These are phyloP conservation scores for Mastomys coucha DNA, from an alignment of 2,113 vertebrate genomes.

Conservation along the genomic window DNA sequence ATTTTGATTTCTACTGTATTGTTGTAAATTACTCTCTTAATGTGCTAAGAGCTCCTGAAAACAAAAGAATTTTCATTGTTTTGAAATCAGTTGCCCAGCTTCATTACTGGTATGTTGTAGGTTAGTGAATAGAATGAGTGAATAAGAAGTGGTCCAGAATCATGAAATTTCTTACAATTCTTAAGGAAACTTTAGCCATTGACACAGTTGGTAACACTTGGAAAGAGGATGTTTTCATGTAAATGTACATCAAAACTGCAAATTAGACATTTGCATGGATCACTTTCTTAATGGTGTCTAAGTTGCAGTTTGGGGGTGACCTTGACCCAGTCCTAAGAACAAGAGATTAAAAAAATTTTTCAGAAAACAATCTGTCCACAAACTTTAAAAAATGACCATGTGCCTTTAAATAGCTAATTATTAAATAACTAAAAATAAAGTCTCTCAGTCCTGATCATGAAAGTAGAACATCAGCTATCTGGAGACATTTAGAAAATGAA, in stretches of 20 bases:
- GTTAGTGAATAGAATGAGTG: conserved; percentile 12
- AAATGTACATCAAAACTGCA: conserved; percentile 26
- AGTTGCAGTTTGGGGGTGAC: neutral
- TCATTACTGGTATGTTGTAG: neutral
- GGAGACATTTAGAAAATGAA: neutral
- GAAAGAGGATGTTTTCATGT: neutral
- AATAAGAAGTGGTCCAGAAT: neutral
- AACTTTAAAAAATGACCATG: neutral
- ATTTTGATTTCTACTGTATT: neutral
- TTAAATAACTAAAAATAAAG: conserved; percentile 36
- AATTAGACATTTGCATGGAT: neutral
- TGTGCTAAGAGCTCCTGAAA: neutral
- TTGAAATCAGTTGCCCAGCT: neutral
- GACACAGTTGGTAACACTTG: neutral
- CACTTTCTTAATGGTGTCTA: neutral
- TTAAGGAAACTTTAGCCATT: neutral
- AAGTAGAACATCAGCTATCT: neutral
- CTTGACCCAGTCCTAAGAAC: neutral
- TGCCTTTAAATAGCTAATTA: no score
- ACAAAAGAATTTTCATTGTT: neutral
- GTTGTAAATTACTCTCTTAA: conserved; percentile 6
- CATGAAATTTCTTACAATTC: neutral
- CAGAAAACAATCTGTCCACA: neutral
- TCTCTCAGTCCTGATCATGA: neutral
- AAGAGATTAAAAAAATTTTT: neutral